A percentile compares a stretch with the other conserved stretches of the same genome.
Conservation (phyloP, 35 echinoderm and acorn worm species). For the Patiria miniata region DNA sequence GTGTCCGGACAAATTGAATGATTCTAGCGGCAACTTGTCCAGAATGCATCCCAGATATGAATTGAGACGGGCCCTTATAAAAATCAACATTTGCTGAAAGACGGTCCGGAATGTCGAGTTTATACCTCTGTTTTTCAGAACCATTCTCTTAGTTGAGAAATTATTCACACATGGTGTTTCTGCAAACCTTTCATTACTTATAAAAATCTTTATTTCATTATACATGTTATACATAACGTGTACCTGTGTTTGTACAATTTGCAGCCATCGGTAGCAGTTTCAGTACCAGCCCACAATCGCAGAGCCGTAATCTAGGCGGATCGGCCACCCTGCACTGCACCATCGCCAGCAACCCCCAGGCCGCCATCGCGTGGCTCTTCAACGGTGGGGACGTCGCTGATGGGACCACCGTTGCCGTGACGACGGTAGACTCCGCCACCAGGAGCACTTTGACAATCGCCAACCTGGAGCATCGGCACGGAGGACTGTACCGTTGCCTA, state of each 20-base stretch:
- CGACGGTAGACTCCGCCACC: constrained; percentile 44
- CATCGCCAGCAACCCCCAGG: constrained; percentile 73
- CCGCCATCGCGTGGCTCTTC: constrained; percentile 75
- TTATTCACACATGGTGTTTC: no score
- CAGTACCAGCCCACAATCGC: constrained; percentile 45
- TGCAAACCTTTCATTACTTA: no score
- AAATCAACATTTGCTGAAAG: no score
- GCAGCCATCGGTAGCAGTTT: constrained; percentile 61
- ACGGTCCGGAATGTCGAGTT: no score
- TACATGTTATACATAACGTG: no score
- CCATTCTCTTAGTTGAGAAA: no score
- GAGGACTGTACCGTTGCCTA: constrained; percentile 75
- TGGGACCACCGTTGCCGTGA: constrained; percentile 9
- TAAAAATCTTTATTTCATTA: no score
- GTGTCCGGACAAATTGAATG: no score
- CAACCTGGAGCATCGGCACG: constrained; percentile 62
- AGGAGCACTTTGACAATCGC: constrained; percentile 48
- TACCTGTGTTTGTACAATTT: not conserved
- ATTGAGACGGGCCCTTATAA: no score
- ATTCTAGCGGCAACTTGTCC: no score
- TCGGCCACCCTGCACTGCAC: constrained; percentile 56
- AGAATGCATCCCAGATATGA: no score
- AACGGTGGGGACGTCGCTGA: constrained; percentile 62
- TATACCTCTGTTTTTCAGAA: no score
- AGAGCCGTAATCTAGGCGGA: constrained; percentile 50